A percentile compares a stretch with the other conserved stretches of the same genome.
phyloP scores from a whole-genome alignment of 2,113 vertebrate species.

The Arizona elegans region DNA sequence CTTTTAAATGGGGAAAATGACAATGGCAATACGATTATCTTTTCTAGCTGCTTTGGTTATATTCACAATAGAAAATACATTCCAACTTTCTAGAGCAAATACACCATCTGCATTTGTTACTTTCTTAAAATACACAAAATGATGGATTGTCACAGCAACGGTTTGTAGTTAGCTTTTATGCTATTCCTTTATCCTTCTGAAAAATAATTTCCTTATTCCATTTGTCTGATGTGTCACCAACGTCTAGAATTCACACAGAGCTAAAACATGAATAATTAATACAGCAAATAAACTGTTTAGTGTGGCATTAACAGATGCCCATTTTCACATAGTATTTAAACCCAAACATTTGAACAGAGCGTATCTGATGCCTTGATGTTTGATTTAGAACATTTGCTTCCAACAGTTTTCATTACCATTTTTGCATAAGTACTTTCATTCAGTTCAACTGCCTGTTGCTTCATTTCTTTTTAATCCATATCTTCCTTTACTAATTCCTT shows the following conservation, averaged over 20 bases:
- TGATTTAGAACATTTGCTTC: slow-evolving; percentile 2
- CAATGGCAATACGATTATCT: not conserved
- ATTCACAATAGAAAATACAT: not conserved
- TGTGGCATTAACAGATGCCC: not conserved
- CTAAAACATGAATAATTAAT: slow-evolving; percentile 2
- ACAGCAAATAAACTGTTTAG: slow-evolving; percentile 3
- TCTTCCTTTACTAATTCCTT: not conserved
- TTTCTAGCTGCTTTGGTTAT: not conserved
- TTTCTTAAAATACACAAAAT: not conserved
- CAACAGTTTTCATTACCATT: not conserved
- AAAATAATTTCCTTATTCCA: not conserved
- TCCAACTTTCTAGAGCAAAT: not conserved
- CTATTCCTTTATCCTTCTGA: not conserved
- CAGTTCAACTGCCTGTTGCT: not conserved
- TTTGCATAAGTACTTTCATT: not conserved
- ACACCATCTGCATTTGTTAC: not conserved
- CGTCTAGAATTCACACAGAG: not conserved
- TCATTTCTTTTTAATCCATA: not conserved
- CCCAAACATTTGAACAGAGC: slow-evolving; percentile 14
- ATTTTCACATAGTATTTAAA: not conserved
- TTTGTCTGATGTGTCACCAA: not conserved
- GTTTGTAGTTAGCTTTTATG: not conserved
- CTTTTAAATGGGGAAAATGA: not conserved
- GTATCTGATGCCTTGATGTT: slow-evolving; percentile 2
- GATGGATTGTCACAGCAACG: not conserved